Evolutionary conservation across 2,888 invertebrate species (phyloP), one percentile per base, ranked within the genome.

Genomic region (Syrista parreyssii): DNA sequence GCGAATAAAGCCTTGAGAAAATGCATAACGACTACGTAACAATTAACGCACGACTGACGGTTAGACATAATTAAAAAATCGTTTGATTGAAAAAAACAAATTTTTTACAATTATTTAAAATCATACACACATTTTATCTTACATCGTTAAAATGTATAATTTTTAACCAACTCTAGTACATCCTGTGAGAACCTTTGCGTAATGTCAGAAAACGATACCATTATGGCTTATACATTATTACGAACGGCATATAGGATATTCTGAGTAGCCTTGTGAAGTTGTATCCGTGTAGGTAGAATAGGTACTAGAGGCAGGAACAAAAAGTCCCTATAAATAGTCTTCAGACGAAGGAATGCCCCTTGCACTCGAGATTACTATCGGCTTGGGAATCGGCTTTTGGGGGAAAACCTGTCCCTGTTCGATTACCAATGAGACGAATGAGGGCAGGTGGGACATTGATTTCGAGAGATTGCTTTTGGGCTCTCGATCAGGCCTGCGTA

Each of bases 401-500:
- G 81, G 76, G 80, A 81, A 82, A 84, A 80, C 80, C 82, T 55
- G 82, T 77, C 78, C 80, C 78, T 78, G 81, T 82, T 84, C 82
- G 83, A 83, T 84, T 84, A 84, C 84, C 82, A 82, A 76, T 78
- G 77, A 79, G 80, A 82, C 77, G 82, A 73, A 81, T 81, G 78
- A 80, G 78, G 81, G 82, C 82, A 83, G 82, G 84, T 82, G 81
- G 81, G 80, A 83, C 84, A 81, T 84, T 84, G 83, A 82, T 83
- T 84, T 81, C 78, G 76, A 76, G 82, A 81, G 81, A 84, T 82
- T 82, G 82, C 84, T 81, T 75, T 73, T 23, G 55, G 55, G 23
- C 23, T 40, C 9, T 55, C 55, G 23, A 9, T 55, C 55, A 55
- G 69, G 73, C 72, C 75, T 73, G 35, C 36, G 69, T 74, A 75